Percentiles rank a stretch among this genome's conserved stretches.
Conservation (phyloP, 2,888 invertebrate species). For the Heliconius cydno region DNA sequence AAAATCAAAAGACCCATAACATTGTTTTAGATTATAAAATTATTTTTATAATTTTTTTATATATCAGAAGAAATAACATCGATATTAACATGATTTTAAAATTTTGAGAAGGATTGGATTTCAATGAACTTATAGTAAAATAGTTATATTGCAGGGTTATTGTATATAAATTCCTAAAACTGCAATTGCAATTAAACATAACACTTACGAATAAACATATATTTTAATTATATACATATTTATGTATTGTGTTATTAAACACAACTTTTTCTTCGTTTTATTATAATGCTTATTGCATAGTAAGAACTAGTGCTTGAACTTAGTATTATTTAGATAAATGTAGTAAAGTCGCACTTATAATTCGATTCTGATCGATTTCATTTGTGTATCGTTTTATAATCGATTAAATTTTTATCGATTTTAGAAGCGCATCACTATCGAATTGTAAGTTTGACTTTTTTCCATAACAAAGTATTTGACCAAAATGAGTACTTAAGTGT, state of each 20-base stretch:
- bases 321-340: slow-evolving; percentile 2
- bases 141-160: neutral
- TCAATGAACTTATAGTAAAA: neutral
- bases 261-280: neutral
- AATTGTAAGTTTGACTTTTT: neutral
- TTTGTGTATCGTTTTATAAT: neutral
- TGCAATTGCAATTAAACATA: no score
- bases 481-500: slow-evolving; percentile 6
- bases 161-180: no score
- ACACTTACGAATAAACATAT: neutral
- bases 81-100: neutral
- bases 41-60: neutral
- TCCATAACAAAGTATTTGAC: slow-evolving; percentile 2
- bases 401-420: neutral
- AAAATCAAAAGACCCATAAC: neutral
- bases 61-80: neutral
- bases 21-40: neutral
- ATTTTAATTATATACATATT: neutral
- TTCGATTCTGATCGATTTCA: neutral
- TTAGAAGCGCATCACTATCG: neutral
- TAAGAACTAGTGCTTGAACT: neutral
- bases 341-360: slow-evolving; percentile 12
- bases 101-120: neutral
- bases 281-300: slow-evolving; percentile 1
- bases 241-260: neutral